Base-by-base conservation (phyloP, 2,797 vertebrate genomes). In the Parauchenoglanis ngamensis region DNA sequence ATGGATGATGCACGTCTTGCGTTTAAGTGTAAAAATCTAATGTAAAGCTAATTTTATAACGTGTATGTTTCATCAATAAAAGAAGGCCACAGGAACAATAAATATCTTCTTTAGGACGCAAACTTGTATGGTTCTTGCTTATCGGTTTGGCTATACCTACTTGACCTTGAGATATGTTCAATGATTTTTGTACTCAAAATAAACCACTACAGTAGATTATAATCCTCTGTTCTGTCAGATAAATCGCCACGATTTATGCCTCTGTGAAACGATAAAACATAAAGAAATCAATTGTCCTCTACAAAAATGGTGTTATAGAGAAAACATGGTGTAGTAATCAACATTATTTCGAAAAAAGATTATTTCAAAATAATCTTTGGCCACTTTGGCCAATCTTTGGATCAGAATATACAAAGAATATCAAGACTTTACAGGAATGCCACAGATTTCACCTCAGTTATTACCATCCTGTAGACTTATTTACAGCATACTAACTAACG, bases 91-190 rank as follows among this genome's bases (percentile, higher is more conserved):
- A 77, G 2, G 28, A 31, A 76, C 46, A 15, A 12, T 28, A 54
- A 13, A 15, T 54, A 54, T 28, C 49, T 78, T 78, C 7, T 56
- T 56, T 56, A 19, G 28, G 28, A 12, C 17, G 31, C 77, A 52
- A 23, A 46, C 21, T 23, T 46, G 31, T 40, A 35, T 35, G 40
- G 28, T 46, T 73, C 19, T 73, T 73, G 35, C 40, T 28, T 40
- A 40, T 70, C 35, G 7, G 6, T 28, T 44, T 72, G 7, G 35
- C 7, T 46, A 44, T 73, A 4, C 21, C 12, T 79, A 35, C 28
- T 57, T 78, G 76, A 57, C 76, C 76, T 78, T 78, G 76, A 78
- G 15, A 21, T 56, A 15, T 35, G 76, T n/a, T 78, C 76, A 78
- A 3, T 56, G 15, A 56, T 21, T 28, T 56, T n/a, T 54, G 25